Conservation (phyloP, 2,888 invertebrate genomes). For the Agrochola circellaris region DNA sequence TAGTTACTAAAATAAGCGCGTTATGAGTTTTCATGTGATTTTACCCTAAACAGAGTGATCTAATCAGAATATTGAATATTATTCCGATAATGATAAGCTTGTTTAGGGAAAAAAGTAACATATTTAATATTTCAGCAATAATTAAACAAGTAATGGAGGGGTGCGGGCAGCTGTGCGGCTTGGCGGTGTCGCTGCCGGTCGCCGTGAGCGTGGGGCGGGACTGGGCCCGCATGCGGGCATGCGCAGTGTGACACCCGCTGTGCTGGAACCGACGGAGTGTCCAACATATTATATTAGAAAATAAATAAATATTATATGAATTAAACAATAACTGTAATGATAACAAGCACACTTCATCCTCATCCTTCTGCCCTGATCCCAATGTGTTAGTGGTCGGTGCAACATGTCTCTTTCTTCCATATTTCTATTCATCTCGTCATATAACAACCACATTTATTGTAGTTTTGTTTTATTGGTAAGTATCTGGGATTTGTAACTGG, state of each 20-base stretch:
- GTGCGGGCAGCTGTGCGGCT: conserved; percentile 77
- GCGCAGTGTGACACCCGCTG: not conserved
- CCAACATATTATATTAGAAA: not conserved
- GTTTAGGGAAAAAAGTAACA: not conserved
- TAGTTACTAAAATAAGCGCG: conserved; percentile 4
- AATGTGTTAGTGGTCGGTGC: no score
- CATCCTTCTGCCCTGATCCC: no score
- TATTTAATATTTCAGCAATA: conserved; percentile 69
- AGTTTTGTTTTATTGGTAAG: conserved; percentile 40
- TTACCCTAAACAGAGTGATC: conserved; percentile 13
- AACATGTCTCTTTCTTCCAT: no score
- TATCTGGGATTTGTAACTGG: not conserved
- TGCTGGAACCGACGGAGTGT: no score
- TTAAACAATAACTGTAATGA: conserved; percentile 2
- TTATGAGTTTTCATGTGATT: conserved; percentile 4
- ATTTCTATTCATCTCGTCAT: not conserved
- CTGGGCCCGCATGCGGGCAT: conserved; percentile 80
- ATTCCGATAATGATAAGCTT: not conserved
- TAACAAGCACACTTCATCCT: not conserved
- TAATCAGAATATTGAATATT: conserved; percentile 6
- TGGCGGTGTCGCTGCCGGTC: conserved; percentile 79
- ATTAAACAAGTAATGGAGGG: conserved; percentile 81
- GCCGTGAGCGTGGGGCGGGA: conserved; percentile 73
- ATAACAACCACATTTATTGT: conserved; percentile 33
- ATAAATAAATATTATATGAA: not conserved